Conservation (phyloP, 1,140 invertebrate species). For the Neodiprion pinetum region DNA sequence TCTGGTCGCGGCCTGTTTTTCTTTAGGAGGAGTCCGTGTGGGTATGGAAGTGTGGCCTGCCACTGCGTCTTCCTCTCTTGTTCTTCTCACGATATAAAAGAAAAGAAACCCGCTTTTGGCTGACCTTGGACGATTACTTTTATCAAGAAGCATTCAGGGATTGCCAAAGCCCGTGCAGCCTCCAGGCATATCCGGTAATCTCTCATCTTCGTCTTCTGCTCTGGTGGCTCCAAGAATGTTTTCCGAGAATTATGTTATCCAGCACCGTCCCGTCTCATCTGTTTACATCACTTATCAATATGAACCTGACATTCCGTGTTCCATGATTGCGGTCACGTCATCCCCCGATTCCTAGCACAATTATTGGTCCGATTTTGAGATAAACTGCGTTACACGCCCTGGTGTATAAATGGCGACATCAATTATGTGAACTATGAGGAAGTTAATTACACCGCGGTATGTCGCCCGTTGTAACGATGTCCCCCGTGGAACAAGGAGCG, state of each 20-base stretch:
- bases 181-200: background rate
- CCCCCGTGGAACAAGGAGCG: background rate
- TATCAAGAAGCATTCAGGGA: background rate
- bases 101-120: background rate
- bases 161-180: background rate
- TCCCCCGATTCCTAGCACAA: too few relatives aligned
- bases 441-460: too few relatives aligned
- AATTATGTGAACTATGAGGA: too few relatives aligned
- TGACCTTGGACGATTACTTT: background rate
- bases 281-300: too few relatives aligned
- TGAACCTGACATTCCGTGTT: too few relatives aligned
- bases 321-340: too few relatives aligned
- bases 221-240: too few relatives aligned
- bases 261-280: too few relatives aligned
- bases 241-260: too few relatives aligned
- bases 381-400: too few relatives aligned
- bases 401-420: too few relatives aligned
- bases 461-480: background rate
- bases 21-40: constrained; percentile 28
- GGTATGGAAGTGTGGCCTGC: constrained; percentile 12
- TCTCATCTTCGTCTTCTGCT: background rate
- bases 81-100: background rate
- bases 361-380: too few relatives aligned
- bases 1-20: constrained; percentile 44
- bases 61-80: background rate